Conservation (phyloP, 1,140 invertebrate genomes). For the Brachionus manjavacas region DNA sequence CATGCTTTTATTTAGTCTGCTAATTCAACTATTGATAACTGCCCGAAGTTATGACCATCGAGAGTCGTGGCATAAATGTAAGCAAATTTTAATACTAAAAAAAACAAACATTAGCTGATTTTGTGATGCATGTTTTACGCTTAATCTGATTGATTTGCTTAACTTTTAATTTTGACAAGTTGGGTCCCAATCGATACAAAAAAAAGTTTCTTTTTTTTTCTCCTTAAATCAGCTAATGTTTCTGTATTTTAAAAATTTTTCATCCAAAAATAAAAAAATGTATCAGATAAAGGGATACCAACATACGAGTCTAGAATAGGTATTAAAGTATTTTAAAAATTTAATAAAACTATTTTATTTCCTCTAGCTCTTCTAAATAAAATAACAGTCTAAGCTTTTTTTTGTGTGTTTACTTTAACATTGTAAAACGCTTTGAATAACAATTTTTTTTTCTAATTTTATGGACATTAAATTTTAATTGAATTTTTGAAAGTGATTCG, state of each 20-base stretch:
- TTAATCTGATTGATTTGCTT: background rate
- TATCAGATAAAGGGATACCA: conserved; percentile 20
- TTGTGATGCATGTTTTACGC: background rate
- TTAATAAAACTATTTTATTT: background rate
- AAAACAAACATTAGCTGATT: conserved; percentile 26
- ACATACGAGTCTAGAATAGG: conserved; percentile 17
- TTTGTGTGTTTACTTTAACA: background rate
- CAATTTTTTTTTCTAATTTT: background rate
- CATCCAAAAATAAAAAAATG: background rate
- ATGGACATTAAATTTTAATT: background rate
- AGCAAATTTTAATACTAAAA: background rate
- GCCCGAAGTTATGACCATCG: conserved; percentile 7
- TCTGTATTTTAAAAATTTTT: background rate
- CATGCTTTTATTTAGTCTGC: background rate
- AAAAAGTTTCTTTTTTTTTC: background rate
- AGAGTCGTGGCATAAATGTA: conserved; percentile 34
- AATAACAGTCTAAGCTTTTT: conserved; percentile 25
- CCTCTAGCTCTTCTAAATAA: background rate
- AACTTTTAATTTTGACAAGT: background rate
- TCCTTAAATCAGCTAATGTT: conserved; percentile 1
- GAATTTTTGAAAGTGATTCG: background rate
- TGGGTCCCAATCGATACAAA: background rate
- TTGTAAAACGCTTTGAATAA: background rate
- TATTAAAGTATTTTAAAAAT: background rate
- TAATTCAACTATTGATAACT: conserved; percentile 25